Percentiles rank a stretch among this genome's conserved stretches.
Conservation (phyloP, 2,113 vertebrate species). For the Trichomycterus rosablanca region DNA sequence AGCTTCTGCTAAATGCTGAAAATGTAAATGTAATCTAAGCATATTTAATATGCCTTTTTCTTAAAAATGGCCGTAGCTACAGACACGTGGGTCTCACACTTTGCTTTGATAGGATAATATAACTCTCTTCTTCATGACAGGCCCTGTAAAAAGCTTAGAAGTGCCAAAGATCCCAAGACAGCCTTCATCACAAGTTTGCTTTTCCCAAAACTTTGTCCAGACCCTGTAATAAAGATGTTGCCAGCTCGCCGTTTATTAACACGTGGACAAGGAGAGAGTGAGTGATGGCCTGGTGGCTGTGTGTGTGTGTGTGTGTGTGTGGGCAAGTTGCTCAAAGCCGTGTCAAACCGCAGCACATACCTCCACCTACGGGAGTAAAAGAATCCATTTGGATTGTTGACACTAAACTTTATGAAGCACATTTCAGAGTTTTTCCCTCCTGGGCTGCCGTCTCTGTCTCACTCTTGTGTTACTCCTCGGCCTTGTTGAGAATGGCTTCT, state of each 20-base stretch:
- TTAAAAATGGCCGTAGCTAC: too few relatives aligned
- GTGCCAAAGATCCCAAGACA: conserved; percentile 5
- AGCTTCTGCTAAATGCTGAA: too few relatives aligned
- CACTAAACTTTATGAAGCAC: conserved; percentile 43
- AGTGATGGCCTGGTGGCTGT: conserved; percentile 34
- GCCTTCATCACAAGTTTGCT: conserved; percentile 26
- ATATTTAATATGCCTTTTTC: too few relatives aligned
- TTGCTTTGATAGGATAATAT: neutral
- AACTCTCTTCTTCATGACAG: conserved; percentile 15
- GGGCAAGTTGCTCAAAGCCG: conserved; percentile 27
- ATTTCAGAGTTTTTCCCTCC: conserved; percentile 37
- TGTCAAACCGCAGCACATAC: conserved; percentile 45
- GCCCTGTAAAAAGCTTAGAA: conserved; percentile 13
- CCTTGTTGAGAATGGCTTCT: neutral
- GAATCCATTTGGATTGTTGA: conserved; percentile 45
- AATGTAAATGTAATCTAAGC: too few relatives aligned
- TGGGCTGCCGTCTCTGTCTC: conserved; percentile 20
- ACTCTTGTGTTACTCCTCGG: too few relatives aligned
- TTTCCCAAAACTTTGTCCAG: conserved; percentile 23
- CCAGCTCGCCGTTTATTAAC: conserved; percentile 44
- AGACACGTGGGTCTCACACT: conserved; percentile 38
- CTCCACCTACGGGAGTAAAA: conserved; percentile 38
- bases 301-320: neutral
- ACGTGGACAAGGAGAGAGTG: conserved; percentile 42
- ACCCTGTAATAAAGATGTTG: conserved; percentile 42